Conservation (phyloP, 2,888 invertebrate genomes). For the Willowsia nigromaculata region DNA sequence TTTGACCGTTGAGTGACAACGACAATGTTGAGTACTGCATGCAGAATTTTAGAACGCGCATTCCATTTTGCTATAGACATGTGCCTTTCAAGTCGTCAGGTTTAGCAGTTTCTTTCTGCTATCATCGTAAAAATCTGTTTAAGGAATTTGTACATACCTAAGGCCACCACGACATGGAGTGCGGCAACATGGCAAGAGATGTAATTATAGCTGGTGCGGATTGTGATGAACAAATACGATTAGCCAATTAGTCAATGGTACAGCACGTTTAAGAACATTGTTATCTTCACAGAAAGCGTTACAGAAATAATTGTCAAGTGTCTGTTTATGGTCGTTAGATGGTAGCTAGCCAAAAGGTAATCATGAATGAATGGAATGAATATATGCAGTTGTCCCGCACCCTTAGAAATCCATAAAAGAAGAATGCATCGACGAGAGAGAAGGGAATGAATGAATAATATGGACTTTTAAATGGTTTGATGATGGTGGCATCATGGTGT, state of each 20-base stretch:
- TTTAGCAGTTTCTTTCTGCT: background rate
- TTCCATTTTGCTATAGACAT: background rate
- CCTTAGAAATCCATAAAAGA: slow-evolving; percentile 10
- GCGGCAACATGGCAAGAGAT: background rate
- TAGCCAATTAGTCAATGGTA: slow-evolving; percentile 27
- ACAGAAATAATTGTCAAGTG: slow-evolving; percentile 2
- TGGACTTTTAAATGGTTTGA: too few relatives aligned
- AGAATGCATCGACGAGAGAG: background rate
- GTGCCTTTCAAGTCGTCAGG: background rate
- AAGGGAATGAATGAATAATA: background rate
- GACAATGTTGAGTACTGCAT: background rate
- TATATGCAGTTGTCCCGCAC: slow-evolving; percentile 35
- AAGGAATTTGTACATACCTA: background rate
- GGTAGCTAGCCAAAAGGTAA: background rate
- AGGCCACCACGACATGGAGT: background rate
- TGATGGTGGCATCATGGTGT: too few relatives aligned
- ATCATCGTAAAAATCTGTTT: background rate
- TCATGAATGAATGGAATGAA: slow-evolving; percentile 20
- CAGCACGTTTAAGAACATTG: background rate
- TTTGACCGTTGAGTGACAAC: background rate
- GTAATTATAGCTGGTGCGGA: background rate
- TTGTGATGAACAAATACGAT: background rate
- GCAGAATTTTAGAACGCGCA: background rate
- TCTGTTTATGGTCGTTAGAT: slow-evolving; percentile 35
- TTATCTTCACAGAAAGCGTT: background rate